Conservation (phyloP, 30 jellyfish, hydroid and myxozoan genomes). For the Nemopilema nomurai region DNA sequence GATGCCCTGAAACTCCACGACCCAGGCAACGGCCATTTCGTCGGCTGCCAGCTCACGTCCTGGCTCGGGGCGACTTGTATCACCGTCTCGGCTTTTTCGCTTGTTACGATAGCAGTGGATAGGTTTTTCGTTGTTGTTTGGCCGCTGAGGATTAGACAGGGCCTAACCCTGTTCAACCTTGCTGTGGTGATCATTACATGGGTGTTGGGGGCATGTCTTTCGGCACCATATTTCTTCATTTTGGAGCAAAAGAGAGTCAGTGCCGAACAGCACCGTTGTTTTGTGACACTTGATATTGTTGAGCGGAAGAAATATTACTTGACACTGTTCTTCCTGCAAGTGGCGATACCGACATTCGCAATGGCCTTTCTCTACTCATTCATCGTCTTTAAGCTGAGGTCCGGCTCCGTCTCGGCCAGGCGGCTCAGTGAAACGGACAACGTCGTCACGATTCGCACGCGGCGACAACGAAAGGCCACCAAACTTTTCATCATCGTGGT, state of each 20-base stretch:
- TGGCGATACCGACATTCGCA: slow-evolving; percentile 60
- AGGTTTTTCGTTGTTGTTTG: slow-evolving; percentile 80
- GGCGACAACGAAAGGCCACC: slow-evolving; percentile 81
- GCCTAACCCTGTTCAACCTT: slow-evolving; percentile 2
- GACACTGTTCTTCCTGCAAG: slow-evolving; percentile 55
- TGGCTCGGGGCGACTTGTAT: slow-evolving; percentile 70
- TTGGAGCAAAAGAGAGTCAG: slow-evolving; percentile 1
- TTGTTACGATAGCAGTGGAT: slow-evolving; percentile 85
- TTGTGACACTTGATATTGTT: neutral
- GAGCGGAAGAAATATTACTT: slow-evolving; percentile 15
- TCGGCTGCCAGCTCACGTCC: slow-evolving; percentile 79
- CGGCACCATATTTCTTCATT: slow-evolving; percentile 43
- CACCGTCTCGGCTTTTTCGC: slow-evolving; percentile 86
- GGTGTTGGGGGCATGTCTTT: slow-evolving; percentile 60
- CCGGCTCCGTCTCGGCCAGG: slow-evolving; percentile 53
- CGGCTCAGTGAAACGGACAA: slow-evolving; percentile 72
- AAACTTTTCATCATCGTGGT: slow-evolving; percentile 70
- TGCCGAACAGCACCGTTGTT: slow-evolving; percentile 13
- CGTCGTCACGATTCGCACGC: slow-evolving; percentile 55
- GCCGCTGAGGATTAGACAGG: slow-evolving; percentile 78
- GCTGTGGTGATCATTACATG: slow-evolving; percentile 45
- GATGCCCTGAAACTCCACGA: slow-evolving; percentile 35
- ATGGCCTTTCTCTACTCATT: slow-evolving; percentile 71
- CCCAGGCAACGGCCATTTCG: slow-evolving; percentile 36
- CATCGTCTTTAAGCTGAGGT: slow-evolving; percentile 56